Conservation (phyloP, 2,888 invertebrate genomes). For the Melolontha melolontha region DNA sequence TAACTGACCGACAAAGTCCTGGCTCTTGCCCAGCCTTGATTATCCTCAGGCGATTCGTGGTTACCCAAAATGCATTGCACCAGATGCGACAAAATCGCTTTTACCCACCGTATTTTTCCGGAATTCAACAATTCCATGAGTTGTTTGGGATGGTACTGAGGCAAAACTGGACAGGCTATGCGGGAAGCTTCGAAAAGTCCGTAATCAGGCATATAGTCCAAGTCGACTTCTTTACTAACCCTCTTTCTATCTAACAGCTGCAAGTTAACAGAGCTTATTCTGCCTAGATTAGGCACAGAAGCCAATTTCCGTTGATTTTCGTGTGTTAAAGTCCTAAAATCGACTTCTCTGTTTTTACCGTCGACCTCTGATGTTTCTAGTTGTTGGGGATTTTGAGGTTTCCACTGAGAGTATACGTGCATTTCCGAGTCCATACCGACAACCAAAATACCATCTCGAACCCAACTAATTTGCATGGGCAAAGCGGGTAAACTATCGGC, state of each 20-base stretch:
- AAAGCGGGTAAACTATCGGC: slow-evolving; percentile 96
- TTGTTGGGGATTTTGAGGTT: slow-evolving; percentile 71
- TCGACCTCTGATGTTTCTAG: slow-evolving; percentile 73
- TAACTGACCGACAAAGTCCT: slow-evolving; percentile 91
- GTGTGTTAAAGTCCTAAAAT: slow-evolving; percentile 75
- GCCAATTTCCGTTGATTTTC: slow-evolving; percentile 74
- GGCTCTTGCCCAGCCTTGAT: slow-evolving; percentile 83
- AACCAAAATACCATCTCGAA: slow-evolving; percentile 95
- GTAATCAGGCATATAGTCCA: slow-evolving; percentile 92
- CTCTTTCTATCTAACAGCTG: slow-evolving; percentile 82
- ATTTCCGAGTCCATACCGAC: slow-evolving; percentile 99
- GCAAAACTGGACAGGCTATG: slow-evolving; percentile 96
- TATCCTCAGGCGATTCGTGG: slow-evolving; percentile 66
- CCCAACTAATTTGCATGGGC: slow-evolving; percentile 99
- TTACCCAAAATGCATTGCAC: slow-evolving; percentile 79
- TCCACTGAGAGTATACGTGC: slow-evolving; percentile 99
- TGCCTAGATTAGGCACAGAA: slow-evolving; percentile 84
- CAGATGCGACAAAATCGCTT: slow-evolving; percentile 96
- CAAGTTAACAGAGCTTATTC: slow-evolving; percentile 86
- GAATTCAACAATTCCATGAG: slow-evolving; percentile 98
- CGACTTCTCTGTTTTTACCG: slow-evolving; percentile 76
- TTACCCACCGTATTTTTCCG: slow-evolving; percentile 97
- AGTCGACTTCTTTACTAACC: slow-evolving; percentile 60
- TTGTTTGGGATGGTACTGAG: slow-evolving; percentile 99
- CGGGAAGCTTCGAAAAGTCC: slow-evolving; percentile 97